Conservation (phyloP, 2,888 invertebrate species). For the Hypolimnas misippus region DNA sequence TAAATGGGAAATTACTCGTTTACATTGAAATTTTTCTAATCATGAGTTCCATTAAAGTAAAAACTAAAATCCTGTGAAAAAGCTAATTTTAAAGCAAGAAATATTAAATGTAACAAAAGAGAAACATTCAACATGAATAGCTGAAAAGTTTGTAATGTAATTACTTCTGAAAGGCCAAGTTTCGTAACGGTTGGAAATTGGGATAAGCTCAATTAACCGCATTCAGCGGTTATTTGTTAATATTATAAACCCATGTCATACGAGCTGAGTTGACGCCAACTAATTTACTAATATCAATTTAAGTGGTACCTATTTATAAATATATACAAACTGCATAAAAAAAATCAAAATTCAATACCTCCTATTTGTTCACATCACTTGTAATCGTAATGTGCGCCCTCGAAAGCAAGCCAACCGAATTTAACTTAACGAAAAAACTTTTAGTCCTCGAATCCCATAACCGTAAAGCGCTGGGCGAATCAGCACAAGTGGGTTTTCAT, state of each 20-base stretch:
- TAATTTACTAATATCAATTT: background rate
- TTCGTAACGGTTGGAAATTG: constrained; percentile 38
- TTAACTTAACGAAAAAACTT: constrained; percentile 53
- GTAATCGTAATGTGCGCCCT: constrained; percentile 14
- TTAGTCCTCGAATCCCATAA: constrained; percentile 40
- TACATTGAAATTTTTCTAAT: no score
- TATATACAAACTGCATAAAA: no score
- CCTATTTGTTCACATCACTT: no score
- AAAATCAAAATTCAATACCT: no score
- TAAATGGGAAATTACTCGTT: no score
- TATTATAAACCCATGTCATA: constrained; percentile 69
- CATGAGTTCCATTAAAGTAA: no score
- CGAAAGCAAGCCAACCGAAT: constrained; percentile 43
- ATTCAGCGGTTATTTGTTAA: constrained; percentile 55
- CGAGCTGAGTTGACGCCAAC: constrained; percentile 50
- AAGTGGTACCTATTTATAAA: no score
- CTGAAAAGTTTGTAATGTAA: background rate
- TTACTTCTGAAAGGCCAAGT: constrained; percentile 14
- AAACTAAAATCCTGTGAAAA: background rate
- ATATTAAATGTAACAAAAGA: no score
- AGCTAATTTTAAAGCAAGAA: background rate
- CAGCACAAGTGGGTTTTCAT: constrained; percentile 41
- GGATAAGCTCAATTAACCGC: constrained; percentile 62
- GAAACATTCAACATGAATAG: background rate
- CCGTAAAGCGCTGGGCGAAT: constrained; percentile 43